Percentiles rank a stretch among this genome's conserved stretches.
Conservation (phyloP, 1,140 invertebrate genomes). For the Idris sp. region DNA sequence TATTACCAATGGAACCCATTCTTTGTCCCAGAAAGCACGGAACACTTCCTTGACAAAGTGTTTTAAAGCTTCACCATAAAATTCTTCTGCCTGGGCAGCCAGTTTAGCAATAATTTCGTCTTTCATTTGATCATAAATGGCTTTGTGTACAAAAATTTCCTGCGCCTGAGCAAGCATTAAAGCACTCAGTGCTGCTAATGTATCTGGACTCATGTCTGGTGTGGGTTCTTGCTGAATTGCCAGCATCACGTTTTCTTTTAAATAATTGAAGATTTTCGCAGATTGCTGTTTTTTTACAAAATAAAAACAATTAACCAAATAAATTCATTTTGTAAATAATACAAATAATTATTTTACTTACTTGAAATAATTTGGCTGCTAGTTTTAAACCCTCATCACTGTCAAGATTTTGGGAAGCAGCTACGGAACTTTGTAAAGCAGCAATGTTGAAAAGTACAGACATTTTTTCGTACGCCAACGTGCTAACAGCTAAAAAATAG, state of each 20-base stretch:
- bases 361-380: constrained; percentile 95
- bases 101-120: constrained; percentile 94
- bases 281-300: constrained; percentile 85
- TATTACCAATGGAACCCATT: constrained; percentile 86
- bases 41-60: constrained; percentile 92
- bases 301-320: no score
- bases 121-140: constrained; percentile 96
- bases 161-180: constrained; percentile 99
- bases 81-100: constrained; percentile 93
- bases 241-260: constrained; percentile 91
- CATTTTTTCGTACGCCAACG: constrained; percentile 93
- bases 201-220: constrained; percentile 95
- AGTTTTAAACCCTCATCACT: constrained; percentile 96
- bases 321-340: constrained; percentile 17
- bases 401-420: constrained; percentile 89
- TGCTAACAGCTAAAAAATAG: constrained; percentile 87
- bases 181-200: constrained; percentile 88
- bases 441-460: constrained; percentile 99
- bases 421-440: constrained; percentile 94
- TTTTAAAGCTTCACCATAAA: constrained; percentile 94
- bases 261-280: constrained; percentile 92
- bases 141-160: constrained; percentile 97
- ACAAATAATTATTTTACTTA: constrained; percentile 69
- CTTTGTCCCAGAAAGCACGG: constrained; percentile 92
- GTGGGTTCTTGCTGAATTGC: constrained; percentile 96